Base-by-base conservation (phyloP, 2,797 vertebrate species). In the Gymnodraco acuticeps region DNA sequence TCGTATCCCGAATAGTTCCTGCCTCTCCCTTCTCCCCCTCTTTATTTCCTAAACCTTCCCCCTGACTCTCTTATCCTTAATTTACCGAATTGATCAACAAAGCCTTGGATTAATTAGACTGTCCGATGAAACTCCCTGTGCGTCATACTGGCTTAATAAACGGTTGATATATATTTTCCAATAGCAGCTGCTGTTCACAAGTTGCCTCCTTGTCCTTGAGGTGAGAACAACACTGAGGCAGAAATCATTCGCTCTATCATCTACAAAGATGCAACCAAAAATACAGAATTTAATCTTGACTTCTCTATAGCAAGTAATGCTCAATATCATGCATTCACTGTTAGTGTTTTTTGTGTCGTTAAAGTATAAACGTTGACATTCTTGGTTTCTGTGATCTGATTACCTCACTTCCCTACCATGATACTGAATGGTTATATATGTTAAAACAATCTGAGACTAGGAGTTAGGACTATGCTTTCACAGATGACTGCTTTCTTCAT, bases 1-100 rank as follows among this genome's bases (percentile, higher is more conserved):
- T 93, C 86, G 23, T 82, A 69, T 78, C 61, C 56, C 72, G 78
- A 76, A 60, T 45, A 74, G 86, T 86, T 91, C 83, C 87, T 86
- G 82, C 69, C 71, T 73, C 68, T 70, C 78, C 61, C 68, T 42
- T 56, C 63, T 64, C 59, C 67, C 16, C 38, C 45, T 48, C 48
- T 63, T 55, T 55, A 23, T 16, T 50, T 78, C 64, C 70, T 63
- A 68, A 70, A 64, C 69, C 47, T 23, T 50, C 46, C 45, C 51
- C 53, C 52, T 31, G 1, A 31, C 53, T 53, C 53, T 67, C 20
- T 59, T 10, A 53, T 64, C 31, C 31, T 64, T 85, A 50, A 82
- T 84, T 83, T 73, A 84, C 65, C 68, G 38, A 64, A 86, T 41
- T 75, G 85, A 83, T 85, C 80, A 85, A 74, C 78, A 68, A 38